phyloP scores from a whole-genome alignment of 92 coral and sea anemone genomes.

The Porites divaricata region DNA sequence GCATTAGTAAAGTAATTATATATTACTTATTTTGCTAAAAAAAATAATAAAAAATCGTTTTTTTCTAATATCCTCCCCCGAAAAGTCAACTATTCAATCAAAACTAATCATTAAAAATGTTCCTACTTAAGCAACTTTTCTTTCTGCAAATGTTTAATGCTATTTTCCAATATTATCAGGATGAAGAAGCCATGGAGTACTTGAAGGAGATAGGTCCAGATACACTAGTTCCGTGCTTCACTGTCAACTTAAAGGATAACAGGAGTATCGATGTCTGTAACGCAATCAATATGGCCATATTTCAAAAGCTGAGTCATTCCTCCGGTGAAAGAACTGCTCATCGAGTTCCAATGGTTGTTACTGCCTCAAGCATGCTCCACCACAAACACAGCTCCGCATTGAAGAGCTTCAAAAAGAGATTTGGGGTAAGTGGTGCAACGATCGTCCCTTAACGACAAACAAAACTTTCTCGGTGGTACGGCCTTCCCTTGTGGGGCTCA shows the following conservation, averaged over 20 bases:
- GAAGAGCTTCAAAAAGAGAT: slow-evolving; percentile 64
- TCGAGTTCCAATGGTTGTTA: slow-evolving; percentile 82
- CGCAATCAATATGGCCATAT: slow-evolving; percentile 66
- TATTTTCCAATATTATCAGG: slow-evolving; percentile 27
- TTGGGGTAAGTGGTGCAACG: slow-evolving; percentile 69
- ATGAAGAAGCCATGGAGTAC: slow-evolving; percentile 74
- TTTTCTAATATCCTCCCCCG: too few relatives aligned
- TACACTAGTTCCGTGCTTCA: slow-evolving; percentile 83
- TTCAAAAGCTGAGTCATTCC: slow-evolving; percentile 69
- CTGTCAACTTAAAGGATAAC: slow-evolving; percentile 79
- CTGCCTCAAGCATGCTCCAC: slow-evolving; percentile 78
- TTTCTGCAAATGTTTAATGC: too few relatives aligned
- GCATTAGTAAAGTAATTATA: too few relatives aligned
- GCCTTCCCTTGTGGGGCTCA: background rate
- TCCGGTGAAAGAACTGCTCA: slow-evolving; percentile 57
- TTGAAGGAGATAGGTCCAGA: slow-evolving; percentile 89
- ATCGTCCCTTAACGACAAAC: background rate
- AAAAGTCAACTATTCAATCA: too few relatives aligned
- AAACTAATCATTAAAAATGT: too few relatives aligned
- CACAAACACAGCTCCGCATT: slow-evolving; percentile 59
- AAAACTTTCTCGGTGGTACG: background rate
- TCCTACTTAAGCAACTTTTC: too few relatives aligned
- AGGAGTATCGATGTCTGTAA: slow-evolving; percentile 61
- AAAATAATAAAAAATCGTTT: too few relatives aligned
- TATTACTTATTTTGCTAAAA: too few relatives aligned